Evolutionary conservation across 2,888 invertebrate species (phyloP), one percentile per base, ranked within the genome.

Genomic region (Tiliacea citrago): DNA sequence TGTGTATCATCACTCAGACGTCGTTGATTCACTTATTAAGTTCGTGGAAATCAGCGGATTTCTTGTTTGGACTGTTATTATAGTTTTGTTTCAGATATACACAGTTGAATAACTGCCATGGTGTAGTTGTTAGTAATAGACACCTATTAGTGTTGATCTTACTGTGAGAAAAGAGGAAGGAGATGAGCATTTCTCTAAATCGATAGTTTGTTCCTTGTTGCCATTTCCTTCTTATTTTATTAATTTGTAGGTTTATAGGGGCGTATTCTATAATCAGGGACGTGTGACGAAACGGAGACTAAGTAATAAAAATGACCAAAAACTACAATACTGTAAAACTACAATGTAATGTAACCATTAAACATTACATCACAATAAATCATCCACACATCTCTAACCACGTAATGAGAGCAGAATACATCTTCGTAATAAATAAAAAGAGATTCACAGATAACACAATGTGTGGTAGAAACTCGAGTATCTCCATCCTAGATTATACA

Each of bases 401-500:
- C 63, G 58, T 65, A 70, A 82, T 51, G 66, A 79, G 69, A 74
- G 66, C 79, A 77, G 71, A 75, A 75, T 78, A 80, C 71, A 45
- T 75, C 39, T 77, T 13, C 35, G 49, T 24, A 45, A 55, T 77
- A 73, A 74, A 73, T 55, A 77, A 79, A 86, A 78, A 72, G 18
- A 61, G 67, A 62, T 80, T 81, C 68, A 51, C 70, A 86, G 81
- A 83, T 75, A 81, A 79, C 61, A 78, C 63, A 86, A 83, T 86
- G 77, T 83, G n/a, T 61, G 77, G 35, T 86, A 87, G 83, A 83
- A 84, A 84, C 80, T 79, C 60, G 61, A 63, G 29, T 61, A 75
- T 75, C 74, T 77, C 71, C 74, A 82, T 75, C 73, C 84, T 84
- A 88, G 84, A 81, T 79, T 78, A 82, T 82, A 81, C 68, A n/a